Base-by-base conservation (phyloP, 2,888 invertebrate species). In the Baccha elongata region DNA sequence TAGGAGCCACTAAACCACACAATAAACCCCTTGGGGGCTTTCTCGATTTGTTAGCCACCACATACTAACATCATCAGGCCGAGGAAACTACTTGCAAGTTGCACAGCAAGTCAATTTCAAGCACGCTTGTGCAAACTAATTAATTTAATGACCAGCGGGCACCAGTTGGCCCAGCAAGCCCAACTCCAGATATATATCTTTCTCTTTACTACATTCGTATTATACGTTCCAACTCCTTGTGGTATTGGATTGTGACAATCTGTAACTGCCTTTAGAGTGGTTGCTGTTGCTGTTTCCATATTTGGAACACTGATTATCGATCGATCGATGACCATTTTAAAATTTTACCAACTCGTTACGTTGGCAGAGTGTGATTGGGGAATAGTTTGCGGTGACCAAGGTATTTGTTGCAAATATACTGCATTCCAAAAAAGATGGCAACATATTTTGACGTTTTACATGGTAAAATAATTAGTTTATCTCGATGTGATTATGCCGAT, bases 71-170 rank as follows among this genome's bases (percentile, higher is more conserved):
- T 8, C 29, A 37, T 17, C 37, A n/a, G n/a, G 21, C 35, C 32
- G 11, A 58, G 26, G 48, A n/a, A n/a, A 29, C 37, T 15, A 58
- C 23, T 40, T 37, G 40, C 23, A 58, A 58, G 8, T 40, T 46
- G 21, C 32, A 60, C 50, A 73, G 72, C 62, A 48, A 83, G 78
- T 83, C 83, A 73, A 68, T 76, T 44, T 50, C 32, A 68, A 44
- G 78, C 83, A 78, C 68, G 73, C 78, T 72, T 73, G 83, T 83
- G 83, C 73, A 78, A 83, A 83, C 83, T 83, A 73, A 83, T 83
- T 83, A 83, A 83, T 78, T 83, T 78, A 83, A 83, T 83, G 83
- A 64, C 72, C 72, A 73, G 26, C 72, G 64, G 75, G 69, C 62
- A 67, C 67, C 52, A 67, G 67, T 67, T 67, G 60, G 44, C n/a